Base-by-base conservation (phyloP, 2,888 invertebrate genomes). In the Xestia ashworthii region DNA sequence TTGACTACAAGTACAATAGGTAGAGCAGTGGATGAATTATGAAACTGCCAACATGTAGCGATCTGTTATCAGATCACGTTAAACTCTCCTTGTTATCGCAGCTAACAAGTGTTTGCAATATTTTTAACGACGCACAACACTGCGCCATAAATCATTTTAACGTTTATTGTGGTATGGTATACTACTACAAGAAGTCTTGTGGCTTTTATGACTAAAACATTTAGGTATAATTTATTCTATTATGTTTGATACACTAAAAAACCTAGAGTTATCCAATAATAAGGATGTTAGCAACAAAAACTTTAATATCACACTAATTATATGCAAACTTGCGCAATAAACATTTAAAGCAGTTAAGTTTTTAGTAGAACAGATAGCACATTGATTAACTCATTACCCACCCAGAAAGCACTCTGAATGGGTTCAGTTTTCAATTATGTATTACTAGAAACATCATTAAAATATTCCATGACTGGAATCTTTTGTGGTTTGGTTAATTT, bases 51-150 rank as follows among this genome's bases (percentile, higher is more conserved):
- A 80, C 71, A 73, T 80, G 76, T 81, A 74, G 73, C 81, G 70
- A 76, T 80, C 76, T 75, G 76, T 86, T 88, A 88, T 87, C 88
- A 89, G 85, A 86, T 85, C 86, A 84, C 79, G 77, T 70, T 84
- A 77, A 86, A 84, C 69, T 80, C 74, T 41, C 74, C 72, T 75
- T 70, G 82, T 88, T 89, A 89, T 88, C 89, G 81, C 80, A 68
- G 60, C 77, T 83, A 83, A 85, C 86, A 79, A 84, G 75, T 81
- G 78, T 82, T 85, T 88, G 81, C 82, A 70, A 83, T 83, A 82
- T 80, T 86, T 88, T 88, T 83, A 81, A 87, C 88, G 87, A 84
- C 79, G 44, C 71, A 80, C 73, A 77, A 71, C 75, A 68, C 46
- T 66, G 69, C 68, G 19, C 65, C 65, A 72, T 74, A 72, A 64